Base-by-base conservation (phyloP, 2,113 vertebrate genomes). In the Cephalopholis sonnerati region DNA sequence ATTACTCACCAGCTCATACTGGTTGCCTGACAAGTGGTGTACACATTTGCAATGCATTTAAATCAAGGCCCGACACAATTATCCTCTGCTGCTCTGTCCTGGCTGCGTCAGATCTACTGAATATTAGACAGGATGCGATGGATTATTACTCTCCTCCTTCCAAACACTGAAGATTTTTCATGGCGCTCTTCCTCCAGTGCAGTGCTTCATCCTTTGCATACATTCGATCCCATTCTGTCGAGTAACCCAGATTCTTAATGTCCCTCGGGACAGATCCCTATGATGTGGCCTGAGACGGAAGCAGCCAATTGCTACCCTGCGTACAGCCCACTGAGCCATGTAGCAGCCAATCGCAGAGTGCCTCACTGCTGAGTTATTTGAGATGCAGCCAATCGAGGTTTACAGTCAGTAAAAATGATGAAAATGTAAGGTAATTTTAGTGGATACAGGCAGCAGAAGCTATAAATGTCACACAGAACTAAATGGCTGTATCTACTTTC, bases 231-330 rank as follows among this genome's bases (percentile, higher is more conserved):
- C 62, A 72, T 73, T 77, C 68, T 74, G 77, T 77, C 24, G 55
- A 77, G 25, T 81, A 87, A 84, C 77, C 76, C 73, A 81, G 81
- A 81, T 81, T 84, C 20, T 63, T 53, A 24, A 62, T 64, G 18
- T 75, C 81, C 72, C 62, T 50, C 39, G 15, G 72, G 67, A 77
- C 67, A 61, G 27, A 61, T 82, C 46, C 61, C 75, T 76, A 68
- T 73, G 57, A 87, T 84, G 71, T 80, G 73, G 73, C 54, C 73
- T 74, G 55, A 87, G 77, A 76, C 41, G 5, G 61, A 62, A 32
- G 77, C 68, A 74, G 50, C 81, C 81, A 84, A 81, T 83, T 46
- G 39, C 11, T 1, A 32, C 6, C 24, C 58, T 48, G 25, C 4
- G 46, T 55, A 46, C 74, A 57, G 22, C 55, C 68, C 63, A 44